Evolutionary conservation across 2,888 invertebrate species (phyloP).

Genomic region (Caenorhabditis sp.): DNA sequence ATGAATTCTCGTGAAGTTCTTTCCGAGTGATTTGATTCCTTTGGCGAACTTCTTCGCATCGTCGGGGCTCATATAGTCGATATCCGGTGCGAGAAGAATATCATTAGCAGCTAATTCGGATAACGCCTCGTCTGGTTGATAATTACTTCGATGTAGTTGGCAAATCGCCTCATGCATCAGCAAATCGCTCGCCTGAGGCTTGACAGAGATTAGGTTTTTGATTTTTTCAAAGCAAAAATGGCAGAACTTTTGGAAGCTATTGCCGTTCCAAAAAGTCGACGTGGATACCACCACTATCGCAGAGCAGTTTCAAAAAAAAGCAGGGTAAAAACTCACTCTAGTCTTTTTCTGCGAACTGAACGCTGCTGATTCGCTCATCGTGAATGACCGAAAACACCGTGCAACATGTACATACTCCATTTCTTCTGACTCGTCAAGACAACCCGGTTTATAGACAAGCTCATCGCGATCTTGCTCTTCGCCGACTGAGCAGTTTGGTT

Average conservation of each 20-base stretch:
- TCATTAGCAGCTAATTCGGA: slow-evolving; percentile 72
- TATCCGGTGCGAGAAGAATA: slow-evolving; percentile 54
- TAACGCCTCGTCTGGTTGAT: slow-evolving; percentile 95
- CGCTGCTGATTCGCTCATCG: slow-evolving; percentile 51
- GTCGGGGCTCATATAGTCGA: slow-evolving; percentile 62
- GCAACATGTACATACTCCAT: slow-evolving; percentile 54
- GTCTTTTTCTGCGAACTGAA: slow-evolving; percentile 58
- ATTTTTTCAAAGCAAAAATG: not conserved
- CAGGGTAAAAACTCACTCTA: slow-evolving; percentile 31
- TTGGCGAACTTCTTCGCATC: slow-evolving; percentile 81
- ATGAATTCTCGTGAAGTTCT: slow-evolving; percentile 96
- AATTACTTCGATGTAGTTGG: slow-evolving; percentile 87
- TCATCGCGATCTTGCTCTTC: slow-evolving; percentile 68
- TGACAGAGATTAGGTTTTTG: slow-evolving; percentile 10
- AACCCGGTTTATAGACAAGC: slow-evolving; percentile 62
- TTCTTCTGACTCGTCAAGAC: slow-evolving; percentile 55
- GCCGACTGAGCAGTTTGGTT: slow-evolving; percentile 48
- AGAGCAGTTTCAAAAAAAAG: not conserved
- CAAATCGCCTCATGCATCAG: slow-evolving; percentile 64
- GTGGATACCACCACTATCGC: not conserved
- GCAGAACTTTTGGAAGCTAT: no score
- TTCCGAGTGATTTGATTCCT: slow-evolving; percentile 95
- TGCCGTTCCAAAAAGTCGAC: no score
- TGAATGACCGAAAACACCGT: slow-evolving; percentile 54
- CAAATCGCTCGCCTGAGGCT: slow-evolving; percentile 59